phyloP scores from a whole-genome alignment of 1,140 invertebrate genomes.

The Brachionus koreanus region DNA sequence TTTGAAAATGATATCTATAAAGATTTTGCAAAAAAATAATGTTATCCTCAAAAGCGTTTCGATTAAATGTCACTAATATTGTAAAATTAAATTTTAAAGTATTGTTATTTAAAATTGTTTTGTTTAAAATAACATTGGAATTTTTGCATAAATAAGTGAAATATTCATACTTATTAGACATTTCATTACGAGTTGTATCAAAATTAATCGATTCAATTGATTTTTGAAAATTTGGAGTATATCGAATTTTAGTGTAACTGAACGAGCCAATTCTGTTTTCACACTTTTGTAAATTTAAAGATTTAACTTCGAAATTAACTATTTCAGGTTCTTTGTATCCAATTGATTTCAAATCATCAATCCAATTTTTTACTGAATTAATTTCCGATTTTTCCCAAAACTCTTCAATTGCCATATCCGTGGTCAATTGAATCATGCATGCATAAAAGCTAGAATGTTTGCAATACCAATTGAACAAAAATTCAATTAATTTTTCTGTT shows the following conservation, averaged over 20 bases:
- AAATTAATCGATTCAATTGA: not conserved
- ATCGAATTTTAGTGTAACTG: not conserved
- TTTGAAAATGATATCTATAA: not conserved
- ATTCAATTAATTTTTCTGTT: conserved; percentile 46
- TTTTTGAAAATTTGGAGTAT: conserved; percentile 8
- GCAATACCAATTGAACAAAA: conserved; percentile 48
- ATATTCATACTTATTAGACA: not conserved
- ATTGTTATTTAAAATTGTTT: not conserved
- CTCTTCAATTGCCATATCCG: conserved; percentile 44
- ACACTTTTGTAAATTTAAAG: not conserved
- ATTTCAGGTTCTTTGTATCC: conserved; percentile 42
- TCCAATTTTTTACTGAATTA: conserved; percentile 46
- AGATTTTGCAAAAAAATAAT: not conserved
- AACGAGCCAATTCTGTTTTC: not conserved
- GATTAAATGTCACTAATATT: not conserved
- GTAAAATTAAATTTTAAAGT: not conserved
- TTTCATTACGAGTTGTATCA: not conserved
- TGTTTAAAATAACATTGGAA: not conserved
- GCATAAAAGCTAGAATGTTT: conserved; percentile 45
- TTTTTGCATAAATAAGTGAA: not conserved
- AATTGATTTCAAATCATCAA: conserved; percentile 46
- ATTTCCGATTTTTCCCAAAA: conserved; percentile 47
- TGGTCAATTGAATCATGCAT: conserved; percentile 46
- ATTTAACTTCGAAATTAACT: not conserved
- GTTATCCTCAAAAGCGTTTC: not conserved